Percentiles rank a stretch among this genome's conserved stretches.
phyloP scores from a whole-genome alignment of 2,888 invertebrate species.

The Griposia aprilina region DNA sequence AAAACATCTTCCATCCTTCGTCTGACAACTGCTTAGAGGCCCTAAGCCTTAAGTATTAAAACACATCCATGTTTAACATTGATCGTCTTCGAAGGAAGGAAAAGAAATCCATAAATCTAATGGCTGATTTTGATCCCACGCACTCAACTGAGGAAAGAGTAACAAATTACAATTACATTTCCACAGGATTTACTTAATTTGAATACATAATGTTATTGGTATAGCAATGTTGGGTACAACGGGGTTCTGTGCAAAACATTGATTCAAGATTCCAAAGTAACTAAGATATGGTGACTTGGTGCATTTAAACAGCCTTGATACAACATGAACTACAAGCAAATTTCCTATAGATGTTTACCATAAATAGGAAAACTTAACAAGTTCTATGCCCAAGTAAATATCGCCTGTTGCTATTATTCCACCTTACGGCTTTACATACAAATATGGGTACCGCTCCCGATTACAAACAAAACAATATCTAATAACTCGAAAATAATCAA shows the following conservation, averaged over 20 bases:
- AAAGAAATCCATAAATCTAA: conserved; percentile 8
- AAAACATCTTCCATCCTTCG: neutral
- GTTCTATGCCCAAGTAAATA: conserved; percentile 16
- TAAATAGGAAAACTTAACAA: conserved; percentile 38
- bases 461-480: conserved; percentile 57
- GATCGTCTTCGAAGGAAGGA: conserved; percentile 13
- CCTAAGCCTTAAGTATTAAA: neutral
- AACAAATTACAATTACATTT: conserved; percentile 8
- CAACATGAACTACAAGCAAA: neutral
- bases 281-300: neutral
- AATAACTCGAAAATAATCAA: conserved; percentile 60
- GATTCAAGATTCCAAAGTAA: conserved; percentile 1
- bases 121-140: conserved; percentile 10
- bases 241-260: neutral
- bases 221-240: conserved; percentile 5
- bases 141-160: neutral
- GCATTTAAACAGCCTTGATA: conserved; percentile 4
- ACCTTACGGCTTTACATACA: conserved; percentile 34
- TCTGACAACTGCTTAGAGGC: neutral
- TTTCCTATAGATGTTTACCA: conserved; percentile 31
- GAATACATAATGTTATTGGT: neutral
- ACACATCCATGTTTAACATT: neutral
- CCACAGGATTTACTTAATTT: neutral
- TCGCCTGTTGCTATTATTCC: conserved; percentile 31
- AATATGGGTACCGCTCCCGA: conserved; percentile 51